Base-by-base conservation (phyloP, 2,113 vertebrate genomes). In the Eptesicus fuscus region DNA sequence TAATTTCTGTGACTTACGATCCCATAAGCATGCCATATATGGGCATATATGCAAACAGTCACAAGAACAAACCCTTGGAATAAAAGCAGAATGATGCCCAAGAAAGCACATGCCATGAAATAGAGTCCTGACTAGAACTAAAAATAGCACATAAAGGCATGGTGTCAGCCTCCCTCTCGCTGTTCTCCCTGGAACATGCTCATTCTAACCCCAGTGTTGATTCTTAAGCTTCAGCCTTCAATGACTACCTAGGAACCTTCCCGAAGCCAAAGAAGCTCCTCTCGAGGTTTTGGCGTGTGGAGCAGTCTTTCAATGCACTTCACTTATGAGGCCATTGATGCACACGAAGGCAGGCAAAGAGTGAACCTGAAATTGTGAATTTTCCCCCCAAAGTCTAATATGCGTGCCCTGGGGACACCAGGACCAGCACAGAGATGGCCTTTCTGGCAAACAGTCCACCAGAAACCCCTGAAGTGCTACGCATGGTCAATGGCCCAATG, bases 81-180 rank as follows among this genome's bases (percentile, higher is more conserved):
- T n/a, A 82, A 71, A 94, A 78, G 74, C 78, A 93, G 69, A 88
- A 83, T 53, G 83, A 88, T 71, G 70, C 35, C 70, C 82, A 44
- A 86, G 77, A 65, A 91, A 91, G 53, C 53, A 65, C 40, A 67
- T 82, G 67, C 35, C 59, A 85, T 12, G 32, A 44, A 63, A 88
- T 10, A 73, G 0, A 56, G 71, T 88, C 77, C 67, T 32, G 22
- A 35, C 32, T 8, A 59, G 84, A 74, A 85, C 63, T 93, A 83
- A 95, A 95, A 85, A 42, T 56, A 91, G 32, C 32, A 28, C 67
- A 30, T 0, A 40, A 94, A 83, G 32, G 28, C 67, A 17, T 5
- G 44, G 56, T 67, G 73, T 91, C 73, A 70, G 88, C 42, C 28
- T 35, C 67, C 65, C 12, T 82, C 42, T 23, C 30, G 14, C 22